phyloP scores from a whole-genome alignment of 2,888 invertebrate genomes.

The Petrolisthes manimaculis region DNA sequence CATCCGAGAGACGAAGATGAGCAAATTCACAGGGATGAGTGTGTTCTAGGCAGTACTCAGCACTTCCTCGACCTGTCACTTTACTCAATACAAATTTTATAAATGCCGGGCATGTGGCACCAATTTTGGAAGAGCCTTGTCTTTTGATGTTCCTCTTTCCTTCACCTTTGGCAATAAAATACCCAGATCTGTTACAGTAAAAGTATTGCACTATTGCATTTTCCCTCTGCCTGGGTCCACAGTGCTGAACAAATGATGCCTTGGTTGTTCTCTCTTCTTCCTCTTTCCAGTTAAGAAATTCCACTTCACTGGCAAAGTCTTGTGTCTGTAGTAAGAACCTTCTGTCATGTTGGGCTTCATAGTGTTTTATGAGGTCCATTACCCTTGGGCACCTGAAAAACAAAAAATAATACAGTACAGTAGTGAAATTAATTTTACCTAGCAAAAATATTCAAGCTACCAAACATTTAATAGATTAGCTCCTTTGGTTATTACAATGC shows the following conservation, averaged over 20 bases:
- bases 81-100: slow-evolving; percentile 5
- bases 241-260: slow-evolving; percentile 32
- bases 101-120: slow-evolving; percentile 24
- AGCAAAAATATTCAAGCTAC: no score
- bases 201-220: slow-evolving; percentile 29
- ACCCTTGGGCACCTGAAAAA: slow-evolving; percentile 14
- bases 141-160: slow-evolving; percentile 29
- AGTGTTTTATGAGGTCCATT: slow-evolving; percentile 23
- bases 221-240: slow-evolving; percentile 23
- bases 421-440: background rate
- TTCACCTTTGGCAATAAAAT: slow-evolving; percentile 22
- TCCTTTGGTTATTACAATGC: no score
- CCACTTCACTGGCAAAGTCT: slow-evolving; percentile 29
- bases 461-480: no score
- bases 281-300: slow-evolving; percentile 27
- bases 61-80: background rate
- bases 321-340: slow-evolving; percentile 17
- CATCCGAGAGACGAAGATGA: slow-evolving; percentile 19
- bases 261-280: slow-evolving; percentile 31
- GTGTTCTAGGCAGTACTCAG: slow-evolving; percentile 23
- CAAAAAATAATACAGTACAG: background rate
- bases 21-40: slow-evolving; percentile 24
- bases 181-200: slow-evolving; percentile 38
- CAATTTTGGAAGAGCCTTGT: slow-evolving; percentile 25
- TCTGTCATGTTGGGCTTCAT: slow-evolving; percentile 20